Base-by-base conservation (phyloP, 2,797 vertebrate genomes). In the Kryptolebias ocellatus region DNA sequence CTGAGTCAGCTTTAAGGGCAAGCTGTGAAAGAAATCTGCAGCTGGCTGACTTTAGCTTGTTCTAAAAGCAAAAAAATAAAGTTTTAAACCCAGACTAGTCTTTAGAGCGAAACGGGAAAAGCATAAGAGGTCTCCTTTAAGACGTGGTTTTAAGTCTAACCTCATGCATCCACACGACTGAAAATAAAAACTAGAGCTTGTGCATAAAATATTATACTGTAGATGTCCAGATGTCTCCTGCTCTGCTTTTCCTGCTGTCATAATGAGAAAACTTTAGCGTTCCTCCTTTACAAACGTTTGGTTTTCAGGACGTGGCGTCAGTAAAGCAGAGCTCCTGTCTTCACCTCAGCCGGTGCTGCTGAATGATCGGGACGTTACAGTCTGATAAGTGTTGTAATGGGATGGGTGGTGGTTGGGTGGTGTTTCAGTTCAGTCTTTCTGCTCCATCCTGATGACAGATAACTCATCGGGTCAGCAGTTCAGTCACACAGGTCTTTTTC, bases 161-260 rank as follows among this genome's bases (percentile, higher is more conserved):
- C 60, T 58, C 20, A 78, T 18, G 62, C 70, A 18, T 69, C 54
- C 62, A 49, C 34, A 68, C 71, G 77, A 55, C 72, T 44, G 56
- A 58, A 50, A 53, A 73, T 57, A 49, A 61, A 18, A 11, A 49
- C 54, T 31, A 16, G 11, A 61, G 15, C 56, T 64, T 28, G 2
- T 49, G 24, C 51, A 42, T 60, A 67, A 60, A 24, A 59, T 17
- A 14, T 53, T 14, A 31, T 9, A 71, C 47, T 78, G 49, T 69
- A 8, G 0, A 8, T 64, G 7, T 60, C 29, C 62, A 52, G 4
- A 27, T 10, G 6, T 4, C 47, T 77, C 58, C 45, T 34, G 46
- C 64, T 74, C 45, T 20, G 8, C 44, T 53, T 53, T 52, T 53
- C 1, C 47, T 60, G 44, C n/a, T 53, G 14, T 54, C 28, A 53